Base-by-base conservation (phyloP, 2,113 vertebrate species). In the Coryphaenoides rupestris region DNA sequence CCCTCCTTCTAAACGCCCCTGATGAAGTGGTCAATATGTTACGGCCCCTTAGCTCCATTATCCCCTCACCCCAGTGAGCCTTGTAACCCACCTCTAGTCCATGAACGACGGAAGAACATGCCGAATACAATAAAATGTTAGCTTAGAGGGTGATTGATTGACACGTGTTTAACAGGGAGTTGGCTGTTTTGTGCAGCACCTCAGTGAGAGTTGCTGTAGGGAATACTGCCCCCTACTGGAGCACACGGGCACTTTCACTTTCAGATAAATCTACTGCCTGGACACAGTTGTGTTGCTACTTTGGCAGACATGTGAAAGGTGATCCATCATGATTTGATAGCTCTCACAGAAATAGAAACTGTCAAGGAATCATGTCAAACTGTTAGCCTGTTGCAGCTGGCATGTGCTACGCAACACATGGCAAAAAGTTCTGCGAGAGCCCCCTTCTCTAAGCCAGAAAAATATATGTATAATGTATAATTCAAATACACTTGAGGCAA, bases 171-270 rank as follows among this genome's bases (percentile, higher is more conserved):
- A 22, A 54, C 19, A 22, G 13, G 3, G 17, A n/a, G 17, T 55
- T 24, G 6, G n/a, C 21, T n/a, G 5, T 45, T 49, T 16, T 53
- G 47, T 52, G 10, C 17, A 33, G 5, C 62, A 16, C 49, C 12
- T 0, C 9, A 52, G 23, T 13, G 40, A 50, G 47, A n/a, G 47
- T 73, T 77, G 63, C 49, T 65, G 40, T 67, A 65, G 78, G 58
- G 62, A 80, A 86, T 70, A 21, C 68, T 83, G 83, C 69, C 83
- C 73, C 70, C 82, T 88, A 73, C 79, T 81, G 82, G 80, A 49
- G 58, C 1, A 69, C 14, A 63, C 14, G 7, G 65, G 70, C 22
- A 80, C 52, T 46, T 66, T 58, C 65, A 19, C 15, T 14, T n/a
- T 17, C 1, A 50, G 4, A 16, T n/a, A 12, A 40, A 40, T 40